Evolutionary conservation across 2,113 vertebrate species (phyloP).

Genomic region (Microcebus lehilahytsara): DNA sequence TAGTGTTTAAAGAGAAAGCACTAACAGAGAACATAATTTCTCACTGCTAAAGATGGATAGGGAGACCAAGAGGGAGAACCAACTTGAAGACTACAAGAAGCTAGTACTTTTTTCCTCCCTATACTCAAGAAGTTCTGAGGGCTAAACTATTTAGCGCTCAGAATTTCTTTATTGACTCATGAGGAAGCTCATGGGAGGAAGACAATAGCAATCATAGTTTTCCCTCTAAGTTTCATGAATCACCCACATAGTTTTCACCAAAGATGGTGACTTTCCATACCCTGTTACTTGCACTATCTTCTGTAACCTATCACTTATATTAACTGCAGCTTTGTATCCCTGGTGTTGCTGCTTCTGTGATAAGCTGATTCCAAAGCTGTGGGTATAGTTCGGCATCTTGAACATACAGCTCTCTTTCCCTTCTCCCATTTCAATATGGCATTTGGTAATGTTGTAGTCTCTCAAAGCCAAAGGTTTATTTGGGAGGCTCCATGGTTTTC

Average conservation of each 20-base stretch:
- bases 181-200: background rate
- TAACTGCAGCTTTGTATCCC: background rate
- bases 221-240: background rate
- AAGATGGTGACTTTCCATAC: background rate
- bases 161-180: constrained; percentile 18
- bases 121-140: constrained; percentile 18
- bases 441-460: constrained; percentile 33
- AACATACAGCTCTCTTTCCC: constrained; percentile 11
- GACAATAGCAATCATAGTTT: background rate
- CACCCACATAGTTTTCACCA: background rate
- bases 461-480: constrained; percentile 48
- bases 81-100: background rate
- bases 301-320: background rate
- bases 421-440: background rate
- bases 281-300: background rate
- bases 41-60: background rate
- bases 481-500: background rate
- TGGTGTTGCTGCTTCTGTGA: constrained; percentile 6
- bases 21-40: constrained; percentile 18
- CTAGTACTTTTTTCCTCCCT: background rate
- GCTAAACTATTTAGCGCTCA: background rate
- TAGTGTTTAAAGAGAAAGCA: constrained; percentile 26
- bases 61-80: background rate
- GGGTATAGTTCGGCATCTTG: constrained; percentile 10
- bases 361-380: background rate